Base-by-base conservation (phyloP, 2,113 vertebrate species). In the Callospermophilus lateralis region DNA sequence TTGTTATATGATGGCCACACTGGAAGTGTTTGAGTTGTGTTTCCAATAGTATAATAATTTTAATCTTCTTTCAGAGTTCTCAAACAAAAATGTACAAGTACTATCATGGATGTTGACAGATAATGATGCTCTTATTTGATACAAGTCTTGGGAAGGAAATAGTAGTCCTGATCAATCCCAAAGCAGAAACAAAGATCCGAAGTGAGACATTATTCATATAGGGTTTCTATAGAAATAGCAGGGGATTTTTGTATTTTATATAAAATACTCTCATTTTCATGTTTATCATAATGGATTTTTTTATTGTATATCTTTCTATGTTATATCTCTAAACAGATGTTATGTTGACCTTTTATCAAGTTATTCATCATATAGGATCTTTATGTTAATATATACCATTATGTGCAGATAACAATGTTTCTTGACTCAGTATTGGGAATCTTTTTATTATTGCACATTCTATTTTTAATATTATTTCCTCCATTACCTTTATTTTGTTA, bases 171-270 rank as follows among this genome's bases (percentile, higher is more conserved):
- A 84, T 95, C 96, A 77, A 91, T 96, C 89, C 92, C 97, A 84
- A 85, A 87, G 84, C 22, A 97, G 97, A 97, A 98, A 97, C 87
- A 98, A 96, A 97, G 90, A 90, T 95, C 65, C 93, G 97, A 98
- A 95, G 87, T 4, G 26, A 98, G 89, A 97, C 30, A 72, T 93
- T 86, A 83, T 39, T 98, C 70, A 81, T 96, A 93, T 89, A 92
- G 4, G 45, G 93, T 87, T 93, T 96, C 97, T 96, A 96, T 20
- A 67, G 63, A 97, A 45, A 81, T 39, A 88, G 11, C 19, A 95
- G 90, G 96, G 94, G 81, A 94, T 58, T 96, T 74, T 1, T 95
- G 37, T 84, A 95, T 96, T 93, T 97, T 96, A 92, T 61, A 39
- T 51, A 70, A 93, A 94, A 80, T 78, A 70, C 2, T 55, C n/a